Conservation (phyloP, 2,113 vertebrate species). For the Propithecus coquereli region DNA sequence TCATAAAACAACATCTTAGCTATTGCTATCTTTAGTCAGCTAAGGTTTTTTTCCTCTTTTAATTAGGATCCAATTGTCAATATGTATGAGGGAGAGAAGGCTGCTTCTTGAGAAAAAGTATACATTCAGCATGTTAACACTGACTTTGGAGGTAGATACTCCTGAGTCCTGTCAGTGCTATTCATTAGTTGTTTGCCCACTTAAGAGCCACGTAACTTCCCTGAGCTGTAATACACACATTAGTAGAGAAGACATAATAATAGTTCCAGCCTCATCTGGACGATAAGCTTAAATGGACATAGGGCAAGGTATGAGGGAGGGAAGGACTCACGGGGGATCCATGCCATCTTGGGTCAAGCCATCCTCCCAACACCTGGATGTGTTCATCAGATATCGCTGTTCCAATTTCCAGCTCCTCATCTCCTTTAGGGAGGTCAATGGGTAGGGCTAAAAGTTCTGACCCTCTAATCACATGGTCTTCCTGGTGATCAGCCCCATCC, state of each 20-base stretch:
- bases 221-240: not conserved
- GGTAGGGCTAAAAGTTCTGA: not conserved
- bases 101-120: not conserved
- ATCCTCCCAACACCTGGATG: not conserved
- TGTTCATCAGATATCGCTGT: not conserved
- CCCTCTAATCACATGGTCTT: not conserved
- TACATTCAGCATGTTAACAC: not conserved
- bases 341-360: not conserved
- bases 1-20: not conserved
- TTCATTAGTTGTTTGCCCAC: not conserved
- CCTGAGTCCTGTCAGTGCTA: not conserved
- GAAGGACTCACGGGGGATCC: fast-evolving
- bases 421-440: not conserved
- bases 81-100: not conserved
- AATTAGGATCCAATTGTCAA: not conserved
- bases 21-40: not conserved
- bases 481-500: not conserved
- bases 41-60: not conserved
- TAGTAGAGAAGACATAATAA: not conserved
- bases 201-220: not conserved
- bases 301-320: not conserved
- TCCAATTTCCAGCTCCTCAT: not conserved
- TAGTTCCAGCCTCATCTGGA: not conserved
- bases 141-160: not conserved
- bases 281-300: not conserved